Percentiles rank a stretch among this genome's conserved stretches.
Evolutionary conservation across 2,888 invertebrate genomes (phyloP).

Genomic region (Rosalia funebris): DNA sequence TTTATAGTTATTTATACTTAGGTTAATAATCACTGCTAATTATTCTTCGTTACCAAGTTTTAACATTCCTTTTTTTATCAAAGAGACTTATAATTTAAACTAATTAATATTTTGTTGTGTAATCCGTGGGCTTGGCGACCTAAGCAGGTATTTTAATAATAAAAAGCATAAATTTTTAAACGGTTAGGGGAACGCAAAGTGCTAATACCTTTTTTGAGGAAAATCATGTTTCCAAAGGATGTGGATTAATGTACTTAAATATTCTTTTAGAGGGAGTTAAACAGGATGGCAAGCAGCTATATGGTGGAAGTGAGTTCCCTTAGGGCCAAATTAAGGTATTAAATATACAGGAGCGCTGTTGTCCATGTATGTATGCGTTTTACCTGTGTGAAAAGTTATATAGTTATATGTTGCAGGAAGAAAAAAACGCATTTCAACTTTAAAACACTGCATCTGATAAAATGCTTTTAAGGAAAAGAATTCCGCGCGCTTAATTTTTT

Average conservation of each 20-base stretch:
- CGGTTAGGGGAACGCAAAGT: neutral
- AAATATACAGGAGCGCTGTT: neutral
- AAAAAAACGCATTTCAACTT: too few relatives aligned
- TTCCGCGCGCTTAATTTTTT: too few relatives aligned
- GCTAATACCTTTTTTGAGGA: neutral
- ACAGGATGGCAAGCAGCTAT: neutral
- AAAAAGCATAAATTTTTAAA: neutral
- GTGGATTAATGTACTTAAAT: slow-evolving; percentile 1
- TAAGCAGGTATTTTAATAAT: neutral
- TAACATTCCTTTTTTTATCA: too few relatives aligned
- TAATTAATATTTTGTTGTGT: neutral
- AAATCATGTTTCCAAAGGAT: neutral
- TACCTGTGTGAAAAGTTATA: neutral
- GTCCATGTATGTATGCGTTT: neutral
- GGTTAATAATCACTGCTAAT: too few relatives aligned
- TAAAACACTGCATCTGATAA: too few relatives aligned
- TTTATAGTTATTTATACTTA: too few relatives aligned
- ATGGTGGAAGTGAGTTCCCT: neutral
- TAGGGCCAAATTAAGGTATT: neutral
- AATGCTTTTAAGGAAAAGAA: too few relatives aligned
- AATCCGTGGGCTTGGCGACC: neutral
- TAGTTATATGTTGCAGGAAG: neutral
- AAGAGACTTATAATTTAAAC: too few relatives aligned
- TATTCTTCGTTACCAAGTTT: too few relatives aligned
- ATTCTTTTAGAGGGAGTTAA: neutral